A percentile compares a stretch with the other conserved stretches of the same genome.
These are phyloP conservation scores for Halesus radiatus DNA, from an alignment of 1,140 invertebrate genomes.

Conservation along the genomic window DNA sequence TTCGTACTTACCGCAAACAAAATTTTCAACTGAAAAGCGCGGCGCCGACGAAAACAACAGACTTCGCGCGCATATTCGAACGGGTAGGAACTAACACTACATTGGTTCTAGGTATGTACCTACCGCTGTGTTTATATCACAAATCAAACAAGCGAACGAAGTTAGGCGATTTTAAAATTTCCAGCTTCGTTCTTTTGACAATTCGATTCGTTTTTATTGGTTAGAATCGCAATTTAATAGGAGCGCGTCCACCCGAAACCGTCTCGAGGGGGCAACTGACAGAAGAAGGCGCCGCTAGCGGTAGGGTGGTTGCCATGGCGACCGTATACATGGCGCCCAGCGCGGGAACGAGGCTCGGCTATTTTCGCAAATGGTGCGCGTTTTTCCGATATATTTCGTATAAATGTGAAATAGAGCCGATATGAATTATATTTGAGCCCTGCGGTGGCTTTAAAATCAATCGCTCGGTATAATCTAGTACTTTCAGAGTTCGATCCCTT, in stretches of 20 bases:
- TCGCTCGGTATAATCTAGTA: too few relatives aligned
- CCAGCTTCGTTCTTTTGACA: too few relatives aligned
- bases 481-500: too few relatives aligned
- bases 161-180: too few relatives aligned
- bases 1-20: too few relatives aligned
- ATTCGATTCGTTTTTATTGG: too few relatives aligned
- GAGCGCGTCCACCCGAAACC: constrained; percentile 11
- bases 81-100: background rate
- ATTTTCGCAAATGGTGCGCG: constrained; percentile 23
- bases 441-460: too few relatives aligned
- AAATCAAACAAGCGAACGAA: too few relatives aligned
- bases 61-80: constrained; percentile 10
- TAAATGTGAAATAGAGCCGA: background rate
- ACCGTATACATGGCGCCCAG: constrained; percentile 3
- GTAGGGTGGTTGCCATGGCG: background rate
- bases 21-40: too few relatives aligned
- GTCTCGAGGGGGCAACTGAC: constrained; percentile 22
- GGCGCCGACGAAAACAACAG: background rate
- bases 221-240: background rate
- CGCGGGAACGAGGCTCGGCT: constrained; percentile 7
- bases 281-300: background rate
- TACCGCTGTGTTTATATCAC: background rate
- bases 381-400: constrained; percentile 6
- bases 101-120: background rate
- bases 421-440: too few relatives aligned